Conservation (phyloP, 2,888 invertebrate species). For the Ormyrus nitidulus region DNA sequence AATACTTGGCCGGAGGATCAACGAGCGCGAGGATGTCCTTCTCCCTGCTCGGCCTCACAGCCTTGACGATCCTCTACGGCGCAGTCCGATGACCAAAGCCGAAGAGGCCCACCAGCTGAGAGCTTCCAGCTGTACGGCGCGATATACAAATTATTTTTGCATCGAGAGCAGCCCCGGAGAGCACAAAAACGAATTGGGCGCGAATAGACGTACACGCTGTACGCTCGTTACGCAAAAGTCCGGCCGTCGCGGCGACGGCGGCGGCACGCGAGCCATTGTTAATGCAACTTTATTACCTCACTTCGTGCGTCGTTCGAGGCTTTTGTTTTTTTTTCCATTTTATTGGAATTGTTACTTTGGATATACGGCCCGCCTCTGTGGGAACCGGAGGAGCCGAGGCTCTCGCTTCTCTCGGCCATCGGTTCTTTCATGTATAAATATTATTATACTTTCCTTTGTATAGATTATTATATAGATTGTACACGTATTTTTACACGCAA, state of each 20-base stretch:
- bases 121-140: not conserved
- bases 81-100: slow-evolving; percentile 39
- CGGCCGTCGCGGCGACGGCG: not conserved
- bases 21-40: slow-evolving; percentile 25
- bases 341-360: slow-evolving; percentile 20
- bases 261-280: slow-evolving; percentile 51
- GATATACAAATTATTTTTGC: slow-evolving; percentile 6
- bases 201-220: too few relatives aligned
- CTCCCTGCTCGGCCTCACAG: not conserved
- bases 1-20: slow-evolving; percentile 67
- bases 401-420: too few relatives aligned
- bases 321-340: slow-evolving; percentile 28
- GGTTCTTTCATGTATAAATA: too few relatives aligned
- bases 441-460: not conserved
- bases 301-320: slow-evolving; percentile 12
- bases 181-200: not conserved
- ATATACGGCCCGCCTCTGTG: slow-evolving; percentile 2
- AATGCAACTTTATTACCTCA: slow-evolving; percentile 44
- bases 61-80: not conserved
- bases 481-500: not conserved
- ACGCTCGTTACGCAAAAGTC: slow-evolving; percentile 46
- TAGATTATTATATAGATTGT: slow-evolving; percentile 18
- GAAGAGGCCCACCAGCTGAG: not conserved
- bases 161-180: not conserved
- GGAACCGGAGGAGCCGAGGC: not conserved